Evolutionary conservation across 2,113 vertebrate species (phyloP), one percentile per base, ranked within the genome.

Genomic region (Herpetotheres cachinnans): DNA sequence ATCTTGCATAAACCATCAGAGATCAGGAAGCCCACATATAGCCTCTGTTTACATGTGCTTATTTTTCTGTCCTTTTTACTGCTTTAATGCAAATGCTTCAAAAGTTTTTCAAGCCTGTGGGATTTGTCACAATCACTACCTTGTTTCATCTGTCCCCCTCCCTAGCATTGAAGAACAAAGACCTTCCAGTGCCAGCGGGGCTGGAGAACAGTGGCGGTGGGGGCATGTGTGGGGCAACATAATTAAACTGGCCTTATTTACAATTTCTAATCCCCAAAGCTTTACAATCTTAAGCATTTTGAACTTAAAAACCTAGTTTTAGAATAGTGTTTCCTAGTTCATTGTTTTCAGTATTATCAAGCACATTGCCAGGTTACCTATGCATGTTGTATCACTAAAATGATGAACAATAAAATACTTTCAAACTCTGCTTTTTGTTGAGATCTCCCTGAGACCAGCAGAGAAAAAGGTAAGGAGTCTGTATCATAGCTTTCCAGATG

Each of bases 141-240:
- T 89, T 90, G 65, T 86, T 94, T 78, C 0, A 0, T 47, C 34
- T 67, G 49, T 73, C 44, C 8, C 49, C 18, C 24, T 91, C 34
- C n/a, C 19, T 40, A 19, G 59, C 2, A 0, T 0, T 46, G 72
- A 69, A 61, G 77, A 77, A 67, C 47, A 86, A 72, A 89, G 56
- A 79, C 18, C 26, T 82, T 76, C 42, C 44, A 74, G 1, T 72
- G 34, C 30, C 20, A 49, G 59, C 0, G 2, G 50, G 76, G 73
- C 72, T 1, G 3, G 66, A 86, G 90, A 59, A 32, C 8, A 25
- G 82, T 36, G 67, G 55, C 32, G 80, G 19, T 6, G 2, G 56
- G 62, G 56, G 61, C 56, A 22, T 25, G 0, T 2, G 4, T 63
- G 40, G 63, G 86, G 24, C 63, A 78, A 15, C 0, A 0, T 11